A percentile compares a stretch with the other conserved stretches of the same genome.
These are phyloP conservation scores for Loripinus fragilis DNA, from an alignment of 2,888 invertebrate genomes.

Conservation along the genomic window DNA sequence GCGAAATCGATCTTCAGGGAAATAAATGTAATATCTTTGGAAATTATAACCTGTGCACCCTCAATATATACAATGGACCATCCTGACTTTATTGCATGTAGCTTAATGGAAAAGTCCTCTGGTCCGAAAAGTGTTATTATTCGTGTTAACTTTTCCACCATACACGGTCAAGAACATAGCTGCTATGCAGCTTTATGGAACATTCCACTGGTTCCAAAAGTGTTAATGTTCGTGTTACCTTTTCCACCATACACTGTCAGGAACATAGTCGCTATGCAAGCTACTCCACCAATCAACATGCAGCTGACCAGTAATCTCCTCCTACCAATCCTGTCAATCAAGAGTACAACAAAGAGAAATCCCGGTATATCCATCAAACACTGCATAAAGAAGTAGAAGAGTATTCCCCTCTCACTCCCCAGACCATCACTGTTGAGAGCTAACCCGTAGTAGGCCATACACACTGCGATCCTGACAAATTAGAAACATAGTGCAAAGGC, in stretches of 20 bases:
- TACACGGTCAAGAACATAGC: neutral
- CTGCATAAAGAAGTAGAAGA: neutral
- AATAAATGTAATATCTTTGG: too few relatives aligned
- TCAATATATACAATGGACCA: too few relatives aligned
- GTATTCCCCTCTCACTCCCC: neutral
- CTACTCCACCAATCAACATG: neutral
- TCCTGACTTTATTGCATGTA: too few relatives aligned
- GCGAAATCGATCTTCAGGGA: too few relatives aligned
- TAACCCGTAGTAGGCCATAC: neutral
- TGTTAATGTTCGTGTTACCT: neutral
- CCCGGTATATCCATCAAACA: neutral
- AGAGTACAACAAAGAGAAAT: neutral
- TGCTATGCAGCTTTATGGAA: neutral
- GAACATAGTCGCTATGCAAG: conserved; percentile 7
- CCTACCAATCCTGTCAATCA: neutral
- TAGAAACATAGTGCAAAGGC: neutral
- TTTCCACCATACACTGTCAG: neutral
- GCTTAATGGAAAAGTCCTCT: too few relatives aligned
- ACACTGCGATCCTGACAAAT: neutral
- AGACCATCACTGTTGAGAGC: conserved; percentile 9
- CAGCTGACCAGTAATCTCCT: neutral
- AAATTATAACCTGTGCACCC: too few relatives aligned
- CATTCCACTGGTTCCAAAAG: neutral
- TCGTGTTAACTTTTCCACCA: conserved; percentile 14
- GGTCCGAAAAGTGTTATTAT: too few relatives aligned